phyloP scores from a whole-genome alignment of 2,797 vertebrate species.

The Hypotaenidia philippensis region DNA sequence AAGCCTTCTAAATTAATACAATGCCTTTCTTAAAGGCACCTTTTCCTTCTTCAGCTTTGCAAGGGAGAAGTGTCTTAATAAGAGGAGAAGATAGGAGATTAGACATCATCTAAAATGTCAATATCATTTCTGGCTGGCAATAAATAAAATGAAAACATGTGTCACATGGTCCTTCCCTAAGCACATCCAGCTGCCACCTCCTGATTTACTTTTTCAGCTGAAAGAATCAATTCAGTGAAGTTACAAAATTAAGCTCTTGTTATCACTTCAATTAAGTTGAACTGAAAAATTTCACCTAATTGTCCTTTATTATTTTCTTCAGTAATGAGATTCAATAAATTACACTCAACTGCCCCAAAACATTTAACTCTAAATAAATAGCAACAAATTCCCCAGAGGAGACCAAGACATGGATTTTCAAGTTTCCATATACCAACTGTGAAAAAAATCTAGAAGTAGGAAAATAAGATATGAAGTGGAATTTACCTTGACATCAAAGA shows the following conservation, averaged over 20 bases:
- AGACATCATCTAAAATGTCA: not conserved
- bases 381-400: not conserved
- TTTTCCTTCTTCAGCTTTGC: not conserved
- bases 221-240: constrained; percentile 15
- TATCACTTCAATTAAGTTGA: not conserved
- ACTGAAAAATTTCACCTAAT: constrained; percentile 9
- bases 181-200: constrained; percentile 47
- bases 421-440: not conserved
- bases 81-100: not conserved
- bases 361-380: not conserved
- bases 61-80: not conserved
- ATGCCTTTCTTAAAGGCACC: not conserved
- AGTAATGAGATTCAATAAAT: not conserved
- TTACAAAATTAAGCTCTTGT: constrained; percentile 14
- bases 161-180: not conserved
- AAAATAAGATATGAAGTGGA: not conserved
- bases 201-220: constrained; percentile 20
- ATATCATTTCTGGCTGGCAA: not conserved
- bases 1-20: not conserved
- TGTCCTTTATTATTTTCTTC: not conserved
- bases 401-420: not conserved
- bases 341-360: not conserved
- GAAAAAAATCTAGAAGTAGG: not conserved
- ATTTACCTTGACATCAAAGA: not conserved
- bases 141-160: not conserved